Evolutionary conservation across 2,888 invertebrate genomes (phyloP).

Genomic region (Nysson spinosus): DNA sequence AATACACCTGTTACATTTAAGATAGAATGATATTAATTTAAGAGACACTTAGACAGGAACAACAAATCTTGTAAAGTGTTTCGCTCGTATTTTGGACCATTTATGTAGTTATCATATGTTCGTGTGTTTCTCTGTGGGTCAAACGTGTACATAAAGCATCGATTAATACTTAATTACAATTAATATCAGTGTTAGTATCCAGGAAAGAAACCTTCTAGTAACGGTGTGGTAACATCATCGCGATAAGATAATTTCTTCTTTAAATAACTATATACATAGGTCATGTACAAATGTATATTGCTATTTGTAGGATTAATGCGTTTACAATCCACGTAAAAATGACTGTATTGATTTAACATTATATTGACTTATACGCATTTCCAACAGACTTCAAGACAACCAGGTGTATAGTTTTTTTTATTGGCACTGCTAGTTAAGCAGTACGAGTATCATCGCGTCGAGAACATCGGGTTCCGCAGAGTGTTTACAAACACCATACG

Average conservation of each 20-base stretch:
- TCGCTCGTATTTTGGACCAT: conserved; percentile 32
- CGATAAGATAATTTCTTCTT: conserved; percentile 29
- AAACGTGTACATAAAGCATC: conserved; percentile 19
- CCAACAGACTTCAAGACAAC: conserved; percentile 23
- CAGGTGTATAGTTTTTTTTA: not conserved
- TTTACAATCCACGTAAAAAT: conserved; percentile 47
- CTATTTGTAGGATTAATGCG: conserved; percentile 41
- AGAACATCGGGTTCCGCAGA: conserved; percentile 18
- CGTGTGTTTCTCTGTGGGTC: conserved; percentile 11
- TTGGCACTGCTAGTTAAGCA: conserved; percentile 7
- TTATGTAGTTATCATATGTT: conserved; percentile 25
- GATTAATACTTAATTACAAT: conserved; percentile 5
- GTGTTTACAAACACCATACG: conserved; percentile 21
- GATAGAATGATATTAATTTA: conserved; percentile 22
- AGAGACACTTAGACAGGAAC: conserved; percentile 26
- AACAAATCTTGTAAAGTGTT: conserved; percentile 37
- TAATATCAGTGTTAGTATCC: conserved; percentile 6
- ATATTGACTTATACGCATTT: conserved; percentile 38
- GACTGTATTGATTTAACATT: conserved; percentile 32
- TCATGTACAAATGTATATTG: conserved; percentile 56
- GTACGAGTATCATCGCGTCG: conserved; percentile 13
- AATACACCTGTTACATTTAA: conserved; percentile 20
- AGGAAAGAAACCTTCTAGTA: too few species aligned
- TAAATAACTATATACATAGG: conserved; percentile 47
- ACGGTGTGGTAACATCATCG: too few species aligned